Conservation (phyloP, 2,113 vertebrate species). For the Gila orcuttii region DNA sequence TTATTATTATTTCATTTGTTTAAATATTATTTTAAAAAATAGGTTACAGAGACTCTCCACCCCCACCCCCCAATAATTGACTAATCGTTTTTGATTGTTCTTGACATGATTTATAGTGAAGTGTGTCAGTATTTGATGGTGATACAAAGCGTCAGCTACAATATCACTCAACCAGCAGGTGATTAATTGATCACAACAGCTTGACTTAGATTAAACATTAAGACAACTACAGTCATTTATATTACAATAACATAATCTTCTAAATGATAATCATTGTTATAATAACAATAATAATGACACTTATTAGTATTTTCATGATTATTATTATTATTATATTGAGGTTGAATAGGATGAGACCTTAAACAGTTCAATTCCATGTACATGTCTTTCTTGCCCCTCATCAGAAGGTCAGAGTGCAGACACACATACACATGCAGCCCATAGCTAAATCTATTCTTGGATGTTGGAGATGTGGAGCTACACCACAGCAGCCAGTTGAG, state of each 20-base stretch:
- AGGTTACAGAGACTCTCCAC: not conserved
- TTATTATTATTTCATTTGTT: conserved; percentile 67
- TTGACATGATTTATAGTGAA: conserved; percentile 7
- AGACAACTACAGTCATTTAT: too few relatives aligned
- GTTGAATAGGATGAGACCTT: not conserved
- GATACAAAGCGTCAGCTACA: conserved; percentile 61
- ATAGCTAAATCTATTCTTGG: conserved; percentile 46
- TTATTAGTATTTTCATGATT: not conserved
- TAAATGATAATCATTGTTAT: too few relatives aligned
- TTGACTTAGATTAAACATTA: conserved; percentile 55
- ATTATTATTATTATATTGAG: not conserved
- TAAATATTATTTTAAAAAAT: not conserved
- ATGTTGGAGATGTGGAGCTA: conserved; percentile 15
- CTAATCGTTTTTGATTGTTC: not conserved
- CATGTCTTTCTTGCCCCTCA: not conserved
- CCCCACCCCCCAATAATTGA: not conserved
- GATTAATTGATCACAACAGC: conserved; percentile 66
- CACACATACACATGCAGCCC: not conserved
- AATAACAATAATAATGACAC: too few relatives aligned
- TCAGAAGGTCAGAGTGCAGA: conserved; percentile 17
- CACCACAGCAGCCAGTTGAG: not conserved
- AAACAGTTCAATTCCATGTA: not conserved
- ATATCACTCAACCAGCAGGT: conserved; percentile 65
- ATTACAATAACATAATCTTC: too few relatives aligned
- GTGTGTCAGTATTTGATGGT: conserved; percentile 53